These are phyloP conservation scores for Cryptophagus acutangulus DNA, from an alignment of 2,888 invertebrate species.

Conservation along the genomic window DNA sequence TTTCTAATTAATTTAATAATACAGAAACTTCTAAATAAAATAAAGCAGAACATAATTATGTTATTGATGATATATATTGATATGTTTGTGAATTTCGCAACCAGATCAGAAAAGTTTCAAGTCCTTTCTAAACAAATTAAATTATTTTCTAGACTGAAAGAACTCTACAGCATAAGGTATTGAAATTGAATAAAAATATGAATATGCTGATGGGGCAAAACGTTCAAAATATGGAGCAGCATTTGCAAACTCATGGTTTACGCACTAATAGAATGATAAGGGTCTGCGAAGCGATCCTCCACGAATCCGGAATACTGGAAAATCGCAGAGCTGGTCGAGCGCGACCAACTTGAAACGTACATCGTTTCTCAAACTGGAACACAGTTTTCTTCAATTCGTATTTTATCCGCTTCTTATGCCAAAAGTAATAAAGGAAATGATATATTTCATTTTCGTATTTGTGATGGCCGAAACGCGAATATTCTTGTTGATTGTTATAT, in stretches of 20 bases:
- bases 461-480: no score
- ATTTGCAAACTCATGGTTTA: slow-evolving; percentile 27
- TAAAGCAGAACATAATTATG: no score
- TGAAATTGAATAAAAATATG: slow-evolving; percentile 19
- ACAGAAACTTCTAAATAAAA: no score
- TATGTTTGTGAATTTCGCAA: no score
- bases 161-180: no score
- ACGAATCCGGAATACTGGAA: slow-evolving; percentile 19
- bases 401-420: slow-evolving; percentile 4
- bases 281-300: slow-evolving; percentile 21
- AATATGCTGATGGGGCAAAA: slow-evolving; percentile 22
- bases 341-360: slow-evolving; percentile 20
- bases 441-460: slow-evolving; percentile 6
- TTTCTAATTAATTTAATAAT: no score
- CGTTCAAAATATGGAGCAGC: slow-evolving; percentile 16
- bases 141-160: no score
- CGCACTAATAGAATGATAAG: slow-evolving; percentile 38
- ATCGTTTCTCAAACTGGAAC: slow-evolving; percentile 17
- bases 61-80: no score
- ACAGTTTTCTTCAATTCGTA: not conserved
- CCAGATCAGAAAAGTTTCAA: no score
- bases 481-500: no score
- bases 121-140: no score
- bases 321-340: slow-evolving; percentile 22
- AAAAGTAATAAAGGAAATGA: slow-evolving; percentile 5